Evolutionary conservation across 2,113 vertebrate species (phyloP).

Genomic region (Pedionomus torquatus): DNA sequence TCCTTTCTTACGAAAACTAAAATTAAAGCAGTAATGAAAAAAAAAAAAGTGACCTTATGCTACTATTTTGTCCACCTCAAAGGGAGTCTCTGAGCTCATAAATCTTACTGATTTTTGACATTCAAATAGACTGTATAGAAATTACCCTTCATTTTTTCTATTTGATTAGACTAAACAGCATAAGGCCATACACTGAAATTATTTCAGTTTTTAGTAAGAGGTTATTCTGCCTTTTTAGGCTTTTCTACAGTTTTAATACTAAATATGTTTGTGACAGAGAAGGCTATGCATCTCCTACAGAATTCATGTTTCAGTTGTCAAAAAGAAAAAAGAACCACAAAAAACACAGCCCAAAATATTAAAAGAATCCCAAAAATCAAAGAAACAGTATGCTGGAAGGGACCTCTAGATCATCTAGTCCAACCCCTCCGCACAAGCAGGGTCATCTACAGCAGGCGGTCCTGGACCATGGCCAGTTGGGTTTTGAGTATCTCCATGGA

Average conservation of each 20-base stretch:
- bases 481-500: not conserved
- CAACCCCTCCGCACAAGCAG: not conserved
- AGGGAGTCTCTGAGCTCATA: not conserved
- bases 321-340: not conserved
- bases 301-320: not conserved
- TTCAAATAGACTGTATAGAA: not conserved
- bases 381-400: not conserved
- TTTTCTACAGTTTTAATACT: constrained; percentile 51
- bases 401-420: not conserved
- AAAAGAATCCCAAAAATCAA: not conserved
- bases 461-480: not conserved
- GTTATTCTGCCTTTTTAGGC: not conserved
- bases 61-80: not conserved
- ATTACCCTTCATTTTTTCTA: not conserved
- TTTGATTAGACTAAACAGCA: not conserved
- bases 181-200: not conserved
- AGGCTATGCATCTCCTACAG: not conserved
- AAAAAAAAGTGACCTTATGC: not conserved
- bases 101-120: not conserved
- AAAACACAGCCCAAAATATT: not conserved
- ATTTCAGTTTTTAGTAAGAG: not conserved
- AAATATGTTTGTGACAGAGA: constrained; percentile 15
- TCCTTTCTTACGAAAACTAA: not conserved
- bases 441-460: not conserved
- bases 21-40: not conserved